Evolutionary conservation across 1,140 invertebrate genomes (phyloP), one percentile per base, ranked within the genome.

Genomic region (Megalopta genalis): DNA sequence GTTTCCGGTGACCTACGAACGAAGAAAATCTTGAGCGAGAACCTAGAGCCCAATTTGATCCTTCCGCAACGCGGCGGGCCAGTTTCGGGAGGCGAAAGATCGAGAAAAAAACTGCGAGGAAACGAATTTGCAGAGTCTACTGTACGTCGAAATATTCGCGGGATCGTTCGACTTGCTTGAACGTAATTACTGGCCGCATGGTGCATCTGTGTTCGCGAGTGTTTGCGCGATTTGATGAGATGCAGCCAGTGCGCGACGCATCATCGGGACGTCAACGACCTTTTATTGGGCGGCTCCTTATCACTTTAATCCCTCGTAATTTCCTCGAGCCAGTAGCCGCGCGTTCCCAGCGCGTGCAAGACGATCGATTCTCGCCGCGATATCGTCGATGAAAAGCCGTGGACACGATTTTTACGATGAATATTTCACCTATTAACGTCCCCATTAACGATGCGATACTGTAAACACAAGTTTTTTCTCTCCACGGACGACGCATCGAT

Each of bases 261-360:
- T 81, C 82, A 85, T 66, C 71, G 68, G 69, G 74, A 86, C 66
- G 83, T 71, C 63, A 85, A 82, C 80, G 83, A 86, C 79, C 83
- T 76, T 79, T 85, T 82, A 79, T 82, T 78, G 75, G 71, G 49
- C 84, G 70, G 39, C 76, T 80, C 68, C 75, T 85, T 82, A 86
- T 85, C 80, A 82, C 74, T 70, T 80, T 72, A 83, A 80, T 86
- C 83, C 72, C 64, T 76, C 67, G 67, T 84, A 83, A 85, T 85
- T 81, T 86, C 75, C 73, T 69, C 75, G 69, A 59, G 46, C 46
- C 67, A 59, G 57, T 14, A 52, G 72, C 72, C 70, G 52, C 32
- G 59, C 65, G 64, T 82, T 80, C 25, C 37, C 73, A 59, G 18
- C 42, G 52, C 1, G 52, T 3, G 23, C 32, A 60, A 59, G 54